Conservation (phyloP, 1,140 invertebrate genomes). For the Pollicipes pollicipes region DNA sequence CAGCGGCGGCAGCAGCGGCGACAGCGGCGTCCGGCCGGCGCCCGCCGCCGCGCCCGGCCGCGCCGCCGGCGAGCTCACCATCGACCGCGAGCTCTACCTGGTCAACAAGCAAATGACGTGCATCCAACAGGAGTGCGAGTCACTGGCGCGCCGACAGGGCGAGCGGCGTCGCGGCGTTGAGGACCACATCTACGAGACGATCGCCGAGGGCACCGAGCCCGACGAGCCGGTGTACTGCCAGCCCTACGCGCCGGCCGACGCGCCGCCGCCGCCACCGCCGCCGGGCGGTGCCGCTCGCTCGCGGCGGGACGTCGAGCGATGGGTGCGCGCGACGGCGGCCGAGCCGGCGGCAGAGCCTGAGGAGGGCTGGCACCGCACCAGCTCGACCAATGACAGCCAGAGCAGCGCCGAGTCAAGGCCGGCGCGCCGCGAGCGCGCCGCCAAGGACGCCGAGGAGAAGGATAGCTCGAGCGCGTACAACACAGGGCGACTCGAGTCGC, state of each 20-base stretch:
- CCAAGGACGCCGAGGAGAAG: slow-evolving; percentile 27
- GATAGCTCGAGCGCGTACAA: slow-evolving; percentile 57
- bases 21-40: slow-evolving; percentile 2
- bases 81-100: slow-evolving; percentile 33
- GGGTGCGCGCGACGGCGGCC: too few relatives aligned
- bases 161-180: slow-evolving; percentile 23
- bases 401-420: background rate
- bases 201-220: slow-evolving; percentile 40
- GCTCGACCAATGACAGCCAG: slow-evolving; percentile 8
- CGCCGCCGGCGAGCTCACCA: slow-evolving; percentile 18
- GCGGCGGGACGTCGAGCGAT: background rate
- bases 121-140: slow-evolving; percentile 34
- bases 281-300: background rate
- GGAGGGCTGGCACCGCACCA: slow-evolving; percentile 5
- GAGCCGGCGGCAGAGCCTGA: slow-evolving; percentile 7
- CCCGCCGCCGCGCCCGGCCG: slow-evolving; percentile 3
- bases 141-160: slow-evolving; percentile 22
- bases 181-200: slow-evolving; percentile 50
- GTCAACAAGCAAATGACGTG: slow-evolving; percentile 37
- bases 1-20: slow-evolving; percentile 8
- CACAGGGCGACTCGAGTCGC: slow-evolving; percentile 51
- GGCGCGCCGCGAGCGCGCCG: background rate
- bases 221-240: slow-evolving; percentile 42
- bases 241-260: slow-evolving; percentile 39
- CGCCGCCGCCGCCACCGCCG: background rate